These are phyloP conservation scores for Ceyx erithaca DNA, from an alignment of 2,797 vertebrate genomes.

Conservation along the genomic window DNA sequence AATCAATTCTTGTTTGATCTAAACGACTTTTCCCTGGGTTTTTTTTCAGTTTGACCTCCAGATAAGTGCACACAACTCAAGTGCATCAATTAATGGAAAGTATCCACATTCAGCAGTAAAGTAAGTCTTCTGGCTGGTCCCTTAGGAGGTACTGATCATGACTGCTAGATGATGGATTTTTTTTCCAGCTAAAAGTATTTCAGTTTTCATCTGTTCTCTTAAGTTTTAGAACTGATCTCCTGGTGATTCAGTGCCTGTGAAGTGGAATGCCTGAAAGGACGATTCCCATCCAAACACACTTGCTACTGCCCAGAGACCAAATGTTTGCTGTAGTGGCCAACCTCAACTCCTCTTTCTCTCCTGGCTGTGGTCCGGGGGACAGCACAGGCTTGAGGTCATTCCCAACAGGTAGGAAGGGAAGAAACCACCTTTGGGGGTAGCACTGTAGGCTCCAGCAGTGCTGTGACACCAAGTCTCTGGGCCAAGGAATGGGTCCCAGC, in stretches of 20 bases:
- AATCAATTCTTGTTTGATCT: slow-evolving; percentile 29
- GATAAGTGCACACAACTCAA: not conserved
- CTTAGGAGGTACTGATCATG: not conserved
- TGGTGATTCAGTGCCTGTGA: not conserved
- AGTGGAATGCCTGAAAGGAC: not conserved
- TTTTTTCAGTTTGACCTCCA: not conserved
- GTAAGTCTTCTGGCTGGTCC: slow-evolving; percentile 3
- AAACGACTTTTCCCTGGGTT: not conserved
- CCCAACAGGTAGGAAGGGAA: not conserved
- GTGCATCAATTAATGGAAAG: not conserved
- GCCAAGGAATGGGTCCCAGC: not conserved
- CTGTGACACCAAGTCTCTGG: not conserved
- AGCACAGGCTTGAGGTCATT: not conserved
- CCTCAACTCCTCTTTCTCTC: not conserved
- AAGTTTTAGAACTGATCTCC: not conserved
- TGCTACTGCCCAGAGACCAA: not conserved
- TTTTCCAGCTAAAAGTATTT: not conserved
- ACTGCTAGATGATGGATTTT: not conserved
- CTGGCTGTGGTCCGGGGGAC: not conserved
- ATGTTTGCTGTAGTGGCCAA: not conserved
- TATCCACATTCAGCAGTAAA: not conserved
- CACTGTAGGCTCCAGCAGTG: not conserved
- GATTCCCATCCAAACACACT: not conserved
- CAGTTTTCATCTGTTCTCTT: not conserved
- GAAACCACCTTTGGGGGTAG: not conserved